Conservation (phyloP, 2,888 invertebrate species). For the Agrochola litura region DNA sequence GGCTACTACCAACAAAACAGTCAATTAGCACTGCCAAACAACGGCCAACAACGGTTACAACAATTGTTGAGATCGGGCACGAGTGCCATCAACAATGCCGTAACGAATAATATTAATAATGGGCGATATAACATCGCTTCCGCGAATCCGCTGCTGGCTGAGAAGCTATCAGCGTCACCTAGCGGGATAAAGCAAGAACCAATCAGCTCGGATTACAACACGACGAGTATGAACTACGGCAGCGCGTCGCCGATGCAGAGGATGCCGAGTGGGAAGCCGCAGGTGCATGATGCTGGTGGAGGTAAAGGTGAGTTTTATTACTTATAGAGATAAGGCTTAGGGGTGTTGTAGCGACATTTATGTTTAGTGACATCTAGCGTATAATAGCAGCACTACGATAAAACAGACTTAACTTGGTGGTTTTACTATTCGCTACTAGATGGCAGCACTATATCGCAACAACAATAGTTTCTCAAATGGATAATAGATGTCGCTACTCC, state of each 20-base stretch:
- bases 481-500: constrained; percentile 76
- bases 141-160: constrained; percentile 96
- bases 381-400: constrained; percentile 27
- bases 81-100: constrained; percentile 86
- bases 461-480: constrained; percentile 36
- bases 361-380: constrained; percentile 24
- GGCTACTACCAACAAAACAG: constrained; percentile 85
- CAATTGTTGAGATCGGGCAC: constrained; percentile 87
- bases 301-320: constrained; percentile 88
- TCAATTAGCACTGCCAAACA: constrained; percentile 83
- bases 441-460: constrained; percentile 65
- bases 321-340: constrained; percentile 60
- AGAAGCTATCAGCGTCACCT: constrained; percentile 95
- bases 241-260: constrained; percentile 89
- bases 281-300: constrained; percentile 89
- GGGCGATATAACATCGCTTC: constrained; percentile 95
- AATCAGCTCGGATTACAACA: constrained; percentile 87
- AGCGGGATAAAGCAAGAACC: constrained; percentile 91
- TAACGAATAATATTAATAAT: constrained; percentile 88
- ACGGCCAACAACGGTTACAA: constrained; percentile 86
- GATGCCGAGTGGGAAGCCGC: constrained; percentile 89
- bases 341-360: constrained; percentile 6
- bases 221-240: constrained; percentile 89
- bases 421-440: constrained; percentile 69
- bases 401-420: constrained; percentile 1